Percentiles rank a stretch among this genome's conserved stretches.
These are phyloP conservation scores for Hermetia illucens DNA, from an alignment of 1,140 invertebrate genomes.

Conservation along the genomic window DNA sequence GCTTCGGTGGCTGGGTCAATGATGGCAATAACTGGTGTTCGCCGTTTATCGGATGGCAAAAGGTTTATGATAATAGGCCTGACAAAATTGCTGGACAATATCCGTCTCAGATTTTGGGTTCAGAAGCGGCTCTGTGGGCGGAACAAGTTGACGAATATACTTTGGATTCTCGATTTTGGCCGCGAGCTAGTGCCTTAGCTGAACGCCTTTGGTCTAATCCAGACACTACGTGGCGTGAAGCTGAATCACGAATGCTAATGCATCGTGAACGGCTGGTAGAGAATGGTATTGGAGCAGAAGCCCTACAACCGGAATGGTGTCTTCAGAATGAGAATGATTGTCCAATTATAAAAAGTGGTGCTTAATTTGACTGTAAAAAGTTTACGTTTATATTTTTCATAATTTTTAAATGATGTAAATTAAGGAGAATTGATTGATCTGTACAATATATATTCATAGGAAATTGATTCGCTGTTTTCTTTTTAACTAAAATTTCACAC, in stretches of 20 bases:
- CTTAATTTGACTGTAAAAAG: conserved; percentile 3
- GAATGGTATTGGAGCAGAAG: conserved; percentile 51
- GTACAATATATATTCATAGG: not conserved
- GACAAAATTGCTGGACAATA: conserved; percentile 38
- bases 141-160: conserved; percentile 56
- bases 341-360: conserved; percentile 21
- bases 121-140: conserved; percentile 65
- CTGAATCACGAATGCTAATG: conserved; percentile 50
- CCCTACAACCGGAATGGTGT: conserved; percentile 68
- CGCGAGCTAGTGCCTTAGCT: conserved; percentile 60
- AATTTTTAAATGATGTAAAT: not conserved
- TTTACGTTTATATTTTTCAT: not conserved
- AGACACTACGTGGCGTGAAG: conserved; percentile 38
- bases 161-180: conserved; percentile 58
- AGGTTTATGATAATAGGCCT: conserved; percentile 64
- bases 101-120: conserved; percentile 45
- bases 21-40: conserved; percentile 70
- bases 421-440: not conserved
- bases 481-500: not conserved
- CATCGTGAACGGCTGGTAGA: conserved; percentile 53
- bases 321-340: conserved; percentile 61
- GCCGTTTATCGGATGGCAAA: conserved; percentile 80
- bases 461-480: conserved; percentile 2
- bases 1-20: conserved; percentile 48
- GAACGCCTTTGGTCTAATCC: conserved; percentile 69